Evolutionary conservation across 2,888 invertebrate genomes (phyloP), one percentile per base, ranked within the genome.

Genomic region (Lasioglossum leucozonium): DNA sequence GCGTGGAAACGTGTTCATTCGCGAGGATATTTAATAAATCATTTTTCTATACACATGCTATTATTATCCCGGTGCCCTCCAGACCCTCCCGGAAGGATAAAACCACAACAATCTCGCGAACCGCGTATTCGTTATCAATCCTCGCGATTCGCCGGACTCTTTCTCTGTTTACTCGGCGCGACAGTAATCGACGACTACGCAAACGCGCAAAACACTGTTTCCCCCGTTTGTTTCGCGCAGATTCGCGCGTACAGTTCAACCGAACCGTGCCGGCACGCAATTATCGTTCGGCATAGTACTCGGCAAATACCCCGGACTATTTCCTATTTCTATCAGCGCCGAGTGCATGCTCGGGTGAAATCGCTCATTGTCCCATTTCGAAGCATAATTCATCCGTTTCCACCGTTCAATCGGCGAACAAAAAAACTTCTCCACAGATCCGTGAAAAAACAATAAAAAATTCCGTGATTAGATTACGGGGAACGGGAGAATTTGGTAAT

Each of bases 41-140:
- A 34, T 22, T 18, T 37, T 37, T 44, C 16, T 11, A 18, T 37
- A 10, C 3, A 8, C 10, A 22, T n/a, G 47, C 51, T 22, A 18
- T 37, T 67, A 22, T 18, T 22, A 37, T 67, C 22, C 16, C 37
- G 3, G 8, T 10, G 30, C 3, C 6, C 18, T 37, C 67, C 0
- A 67, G 10, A 22, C 11, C 78, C 42, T 65, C 42, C 16, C 62
- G 40, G n/a, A n/a, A n/a, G 72, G 67, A 26, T 44, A 69, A 72
- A 67, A n/a, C 55, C n/a, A 10, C n/a, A 55, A n/a, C 51, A n/a
- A 55, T 55, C 55, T n/a, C 72, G 79, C 55, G 78, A 51, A 55
- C 16, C 62, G 65, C 79, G 81, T 78, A 73, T 58, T 77, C 69
- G 73, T 75, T 69, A 69, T 55, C 55, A 42, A 76, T 55, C 69